Conservation (phyloP, 1,140 invertebrate genomes). For the Drosophila sturtevanti region DNA sequence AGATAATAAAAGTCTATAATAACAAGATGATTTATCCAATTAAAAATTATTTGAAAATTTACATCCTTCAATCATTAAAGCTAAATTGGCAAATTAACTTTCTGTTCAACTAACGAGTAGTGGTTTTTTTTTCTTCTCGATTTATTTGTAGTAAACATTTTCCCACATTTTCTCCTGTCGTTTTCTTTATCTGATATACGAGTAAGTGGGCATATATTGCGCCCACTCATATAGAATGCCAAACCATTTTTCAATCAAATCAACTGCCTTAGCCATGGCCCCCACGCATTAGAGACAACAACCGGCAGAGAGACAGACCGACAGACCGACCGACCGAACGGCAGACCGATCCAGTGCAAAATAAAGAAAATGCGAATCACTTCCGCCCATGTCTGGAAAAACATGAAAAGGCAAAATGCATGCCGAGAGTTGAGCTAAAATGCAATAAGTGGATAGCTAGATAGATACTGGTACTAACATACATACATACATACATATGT, state of each 20-base stretch:
- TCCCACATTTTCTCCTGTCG: slow-evolving; percentile 3
- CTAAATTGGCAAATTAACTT: no score
- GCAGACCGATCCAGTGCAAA: not conserved
- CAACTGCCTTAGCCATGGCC: not conserved
- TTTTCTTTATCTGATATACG: not conserved
- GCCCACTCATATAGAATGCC: slow-evolving; percentile 18
- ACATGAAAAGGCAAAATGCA: slow-evolving; percentile 15
- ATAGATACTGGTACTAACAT: not conserved
- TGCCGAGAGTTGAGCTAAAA: slow-evolving; percentile 12
- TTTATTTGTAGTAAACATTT: not conserved
- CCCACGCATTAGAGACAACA: slow-evolving; percentile 4
- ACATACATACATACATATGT: no score
- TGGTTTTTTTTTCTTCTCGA: not conserved
- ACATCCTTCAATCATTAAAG: no score
- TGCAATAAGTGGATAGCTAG: slow-evolving; percentile 18
- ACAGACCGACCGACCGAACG: not conserved
- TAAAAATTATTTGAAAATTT: no score
- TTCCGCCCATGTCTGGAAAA: slow-evolving; percentile 10
- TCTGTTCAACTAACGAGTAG: not conserved
- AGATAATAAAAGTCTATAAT: no score
- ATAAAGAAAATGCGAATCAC: slow-evolving; percentile 12
- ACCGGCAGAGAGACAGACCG: not conserved
- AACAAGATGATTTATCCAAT: no score
- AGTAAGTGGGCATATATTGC: not conserved
- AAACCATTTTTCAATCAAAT: slow-evolving; percentile 16